These are phyloP conservation scores for Hippocampus kuda DNA, from an alignment of 2,797 vertebrate species.

Conservation along the genomic window DNA sequence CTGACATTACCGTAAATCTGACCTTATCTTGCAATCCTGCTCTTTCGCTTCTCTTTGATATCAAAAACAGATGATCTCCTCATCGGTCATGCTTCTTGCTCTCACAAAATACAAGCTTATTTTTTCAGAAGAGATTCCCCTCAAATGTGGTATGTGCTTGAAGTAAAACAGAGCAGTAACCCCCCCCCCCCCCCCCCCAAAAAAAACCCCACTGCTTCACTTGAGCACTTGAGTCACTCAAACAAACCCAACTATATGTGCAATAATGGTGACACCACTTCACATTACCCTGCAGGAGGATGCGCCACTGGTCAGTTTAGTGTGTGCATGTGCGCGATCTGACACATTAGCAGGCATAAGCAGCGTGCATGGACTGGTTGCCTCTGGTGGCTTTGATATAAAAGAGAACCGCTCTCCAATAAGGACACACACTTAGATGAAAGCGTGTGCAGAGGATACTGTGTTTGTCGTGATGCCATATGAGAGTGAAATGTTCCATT, in stretches of 20 bases:
- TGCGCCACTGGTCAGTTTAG: not conserved
- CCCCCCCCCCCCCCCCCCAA: too few species aligned
- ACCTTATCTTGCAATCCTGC: too few species aligned
- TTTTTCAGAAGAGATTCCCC: too few species aligned
- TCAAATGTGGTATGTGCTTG: too few species aligned
- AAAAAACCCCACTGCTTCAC: not conserved
- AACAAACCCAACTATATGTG: not conserved
- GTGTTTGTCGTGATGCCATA: constrained; percentile 33
- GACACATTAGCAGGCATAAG: not conserved
- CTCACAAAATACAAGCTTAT: too few species aligned
- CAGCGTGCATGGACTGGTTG: not conserved
- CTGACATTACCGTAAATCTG: too few species aligned
- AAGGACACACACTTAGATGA: constrained; percentile 13
- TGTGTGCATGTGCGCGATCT: not conserved
- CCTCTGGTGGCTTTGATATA: constrained; percentile 1
- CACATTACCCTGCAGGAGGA: not conserved
- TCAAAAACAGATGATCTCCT: too few species aligned
- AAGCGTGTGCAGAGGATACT: constrained; percentile 43
- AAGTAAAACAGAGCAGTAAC: too few species aligned
- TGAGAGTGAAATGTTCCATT: constrained; percentile 37
- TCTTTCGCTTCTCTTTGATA: too few species aligned
- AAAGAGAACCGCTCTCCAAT: constrained; percentile 8
- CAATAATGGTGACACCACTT: too few species aligned
- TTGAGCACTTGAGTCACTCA: not conserved
- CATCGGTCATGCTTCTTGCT: too few species aligned